Base-by-base conservation (phyloP, 2,113 vertebrate species). In the Speoplatyrhinus poulsoni region DNA sequence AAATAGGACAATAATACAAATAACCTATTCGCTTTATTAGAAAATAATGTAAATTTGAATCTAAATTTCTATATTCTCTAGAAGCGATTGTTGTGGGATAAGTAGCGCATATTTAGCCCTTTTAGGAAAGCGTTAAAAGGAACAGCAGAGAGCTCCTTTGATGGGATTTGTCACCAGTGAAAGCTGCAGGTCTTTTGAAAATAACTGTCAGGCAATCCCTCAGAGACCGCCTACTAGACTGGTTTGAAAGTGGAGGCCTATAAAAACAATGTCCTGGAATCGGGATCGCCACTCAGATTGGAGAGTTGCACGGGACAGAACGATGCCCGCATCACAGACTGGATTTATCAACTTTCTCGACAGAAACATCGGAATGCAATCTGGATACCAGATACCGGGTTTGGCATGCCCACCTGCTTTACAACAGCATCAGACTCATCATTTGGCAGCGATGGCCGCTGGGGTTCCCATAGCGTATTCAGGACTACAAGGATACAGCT, bases 91-190 rank as follows among this genome's bases (percentile, higher is more conserved):
- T 59, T 77, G 5, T 12, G 76, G 73, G 82, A 53, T 82, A 72
- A 90, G 82, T 64, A 75, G 79, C 53, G 12, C 71, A 67, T 68
- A 65, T 88, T 87, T 67, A 81, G 85, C 72, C 81, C 79, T 76
- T 89, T 84, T 80, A 49, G 68, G 41, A 81, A 73, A 82, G 67
- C 85, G 81, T 76, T 85, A 89, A 92, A 91, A 92, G 87, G 91
- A 91, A 92, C 88, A 92, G 90, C 87, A 76, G 89, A 89, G 86
- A 69, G 88, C 85, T 60, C 47, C 92, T 94, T 94, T 94, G 93
- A 93, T 92, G 90, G 92, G 92, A 93, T 94, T 94, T 93, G 76
- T 52, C 63, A 55, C 72, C 62, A 85, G 89, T 85, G 89, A 91
- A 92, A 91, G 89, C 85, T 85, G 70, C 3, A 47, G 71, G 72